Evolutionary conservation across 1,140 invertebrate genomes (phyloP).

Genomic region (Trichonephila inaurata): DNA sequence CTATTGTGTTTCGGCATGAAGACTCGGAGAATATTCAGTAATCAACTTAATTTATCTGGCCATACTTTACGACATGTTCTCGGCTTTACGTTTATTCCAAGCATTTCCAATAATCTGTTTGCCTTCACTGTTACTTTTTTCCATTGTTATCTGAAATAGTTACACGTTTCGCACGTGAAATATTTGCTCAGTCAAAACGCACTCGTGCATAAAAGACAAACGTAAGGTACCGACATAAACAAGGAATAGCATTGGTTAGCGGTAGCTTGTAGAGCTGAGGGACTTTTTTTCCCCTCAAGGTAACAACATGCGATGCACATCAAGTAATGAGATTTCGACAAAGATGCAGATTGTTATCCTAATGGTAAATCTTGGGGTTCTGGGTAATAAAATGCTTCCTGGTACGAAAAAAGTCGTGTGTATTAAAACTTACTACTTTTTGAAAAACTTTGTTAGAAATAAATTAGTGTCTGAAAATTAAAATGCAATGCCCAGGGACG

Average conservation of each 20-base stretch:
- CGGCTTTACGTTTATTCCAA: not conserved
- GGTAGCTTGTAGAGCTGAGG: not conserved
- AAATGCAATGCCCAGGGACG: too few relatives aligned
- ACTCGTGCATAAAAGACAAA: constrained; percentile 21
- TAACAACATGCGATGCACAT: not conserved
- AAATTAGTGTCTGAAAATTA: too few relatives aligned
- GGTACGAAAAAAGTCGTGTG: not conserved
- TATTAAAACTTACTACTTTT: too few relatives aligned
- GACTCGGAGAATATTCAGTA: not conserved
- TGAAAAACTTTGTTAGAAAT: too few relatives aligned
- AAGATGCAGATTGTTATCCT: constrained; percentile 13
- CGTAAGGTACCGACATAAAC: constrained; percentile 40
- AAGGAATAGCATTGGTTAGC: constrained; percentile 16
- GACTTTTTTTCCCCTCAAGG: not conserved
- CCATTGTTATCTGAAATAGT: constrained; percentile 23
- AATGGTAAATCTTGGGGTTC: not conserved
- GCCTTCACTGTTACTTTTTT: not conserved
- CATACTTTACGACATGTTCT: constrained; percentile 11
- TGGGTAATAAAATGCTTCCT: not conserved
- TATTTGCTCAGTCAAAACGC: constrained; percentile 39
- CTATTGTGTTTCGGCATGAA: not conserved
- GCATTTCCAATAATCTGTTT: constrained; percentile 19
- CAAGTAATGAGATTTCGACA: not conserved
- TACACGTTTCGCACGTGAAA: constrained; percentile 52
- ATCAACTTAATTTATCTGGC: constrained; percentile 31